Evolutionary conservation across 2,113 vertebrate genomes (phyloP).

Genomic region (Melanotaenia duboulayi): DNA sequence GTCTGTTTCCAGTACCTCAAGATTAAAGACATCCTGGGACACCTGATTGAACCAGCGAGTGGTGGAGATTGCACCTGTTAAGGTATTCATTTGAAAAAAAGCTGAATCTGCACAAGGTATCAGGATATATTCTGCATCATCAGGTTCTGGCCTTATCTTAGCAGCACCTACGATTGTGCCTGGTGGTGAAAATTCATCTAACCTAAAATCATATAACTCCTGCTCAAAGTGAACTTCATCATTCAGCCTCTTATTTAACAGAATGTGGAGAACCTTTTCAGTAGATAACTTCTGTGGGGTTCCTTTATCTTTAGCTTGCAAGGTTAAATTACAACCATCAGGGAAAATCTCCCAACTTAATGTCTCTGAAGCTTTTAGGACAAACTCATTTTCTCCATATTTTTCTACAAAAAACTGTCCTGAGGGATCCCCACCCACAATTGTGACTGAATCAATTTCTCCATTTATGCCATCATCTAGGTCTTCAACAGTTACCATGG

Average conservation of each 20-base stretch:
- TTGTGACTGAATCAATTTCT: slow-evolving; percentile 90
- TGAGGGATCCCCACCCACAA: slow-evolving; percentile 89
- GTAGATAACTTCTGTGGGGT: slow-evolving; percentile 90
- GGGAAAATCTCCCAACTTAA: slow-evolving; percentile 89
- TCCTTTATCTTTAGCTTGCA: slow-evolving; percentile 94
- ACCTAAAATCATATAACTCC: slow-evolving; percentile 85
- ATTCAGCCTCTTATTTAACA: slow-evolving; percentile 78
- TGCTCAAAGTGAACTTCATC: slow-evolving; percentile 86
- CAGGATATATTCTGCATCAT: slow-evolving; percentile 88
- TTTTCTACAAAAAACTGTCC: slow-evolving; percentile 88
- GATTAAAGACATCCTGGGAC: slow-evolving; percentile 86
- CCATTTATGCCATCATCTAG: slow-evolving; percentile 92
- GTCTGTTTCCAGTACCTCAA: slow-evolving; percentile 86
- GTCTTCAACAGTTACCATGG: slow-evolving; percentile 89
- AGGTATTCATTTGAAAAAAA: slow-evolving; percentile 91
- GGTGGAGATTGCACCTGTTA: slow-evolving; percentile 92
- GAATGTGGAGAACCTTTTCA: slow-evolving; percentile 83
- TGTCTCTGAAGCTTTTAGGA: slow-evolving; percentile 85
- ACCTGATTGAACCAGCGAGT: slow-evolving; percentile 85
- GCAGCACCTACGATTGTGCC: slow-evolving; percentile 88
- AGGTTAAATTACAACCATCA: slow-evolving; percentile 90
- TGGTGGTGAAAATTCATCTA: slow-evolving; percentile 95
- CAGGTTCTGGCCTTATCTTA: slow-evolving; percentile 87
- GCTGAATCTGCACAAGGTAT: slow-evolving; percentile 84
- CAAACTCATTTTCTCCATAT: slow-evolving; percentile 82